Evolutionary conservation across 2,113 vertebrate genomes (phyloP), one percentile per base, ranked within the genome.

Genomic region (Gadus macrocephalus): DNA sequence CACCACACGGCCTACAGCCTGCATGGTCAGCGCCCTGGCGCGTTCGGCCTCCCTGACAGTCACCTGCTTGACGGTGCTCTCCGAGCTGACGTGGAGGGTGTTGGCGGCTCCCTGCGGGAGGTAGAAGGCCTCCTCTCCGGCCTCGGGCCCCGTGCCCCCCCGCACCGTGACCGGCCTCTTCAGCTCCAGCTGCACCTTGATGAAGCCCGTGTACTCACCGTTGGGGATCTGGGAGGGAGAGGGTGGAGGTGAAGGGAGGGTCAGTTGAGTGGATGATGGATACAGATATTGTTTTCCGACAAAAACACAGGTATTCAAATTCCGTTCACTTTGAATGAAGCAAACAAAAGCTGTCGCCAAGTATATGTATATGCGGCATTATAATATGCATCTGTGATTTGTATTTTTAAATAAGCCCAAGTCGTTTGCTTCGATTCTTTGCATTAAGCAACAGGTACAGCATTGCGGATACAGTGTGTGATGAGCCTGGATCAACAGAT

Each of bases 161-260:
- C 91, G 91, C 70, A 95, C 89, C 17, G 93, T 96, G 89, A 96
- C 93, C 0, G 95, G 93, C 83, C 91, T 90, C 90, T 91, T 89
- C 68, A 99, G 89, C 69, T 99, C 97, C 93, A 98, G 84, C 91
- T 96, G 95, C 35, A 99, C 97, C 78, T 98, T 96, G 84, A 99
- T 96, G 91, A 99, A 99, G 76, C 97, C 97, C 42, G 97, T 99
- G 87, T 97, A 99, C 66, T 92, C 84, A 68, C 95, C 93, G 15
- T 88, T 90, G 0, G 89, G 61, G 0, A 91, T 94, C 97, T 99
- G 87, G 27, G 55, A 63, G 9, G 74, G 42, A 4, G 31, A 22
- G 27, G 55, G 5, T 17, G n/a, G 55, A n/a, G 5, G 31, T 8
- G 25, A n/a, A 62, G 35, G 15, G 15, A 27, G 59, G 14, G 17